Percentiles rank a stretch among this genome's conserved stretches.
Conservation (phyloP, 92 coral and sea anemone genomes). For the Parazoanthus swiftii region DNA sequence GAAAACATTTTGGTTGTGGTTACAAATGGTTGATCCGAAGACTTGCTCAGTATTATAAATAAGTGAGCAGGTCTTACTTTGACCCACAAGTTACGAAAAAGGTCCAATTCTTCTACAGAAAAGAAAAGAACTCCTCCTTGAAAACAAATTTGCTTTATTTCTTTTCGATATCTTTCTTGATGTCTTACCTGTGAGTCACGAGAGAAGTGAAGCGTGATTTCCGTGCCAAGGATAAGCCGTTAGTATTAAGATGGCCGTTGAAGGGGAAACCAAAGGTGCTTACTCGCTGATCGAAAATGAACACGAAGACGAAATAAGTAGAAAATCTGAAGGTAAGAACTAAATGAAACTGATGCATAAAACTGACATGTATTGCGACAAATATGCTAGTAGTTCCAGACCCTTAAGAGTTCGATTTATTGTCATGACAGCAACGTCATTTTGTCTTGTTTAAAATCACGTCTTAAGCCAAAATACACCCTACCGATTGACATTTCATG, state of each 20-base stretch:
- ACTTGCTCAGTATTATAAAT: not conserved
- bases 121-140: not conserved
- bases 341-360: not conserved
- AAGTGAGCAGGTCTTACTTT: not conserved
- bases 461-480: not conserved
- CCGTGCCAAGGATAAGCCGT: not conserved
- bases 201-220: not conserved
- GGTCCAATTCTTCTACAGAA: not conserved
- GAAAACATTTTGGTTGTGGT: not conserved
- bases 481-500: not conserved
- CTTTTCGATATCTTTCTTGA: not conserved
- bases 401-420: not conserved
- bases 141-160: not conserved
- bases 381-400: not conserved
- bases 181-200: not conserved
- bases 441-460: too few relatives aligned
- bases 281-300: not conserved
- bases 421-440: not conserved
- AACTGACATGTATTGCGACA: not conserved
- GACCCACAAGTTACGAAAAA: not conserved
- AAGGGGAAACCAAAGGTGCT: not conserved
- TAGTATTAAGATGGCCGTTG: not conserved
- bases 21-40: not conserved
- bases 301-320: not conserved
- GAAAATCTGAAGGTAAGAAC: slow-evolving; percentile 16